Conservation (phyloP, 2,888 invertebrate genomes). For the Tholera decimalis region DNA sequence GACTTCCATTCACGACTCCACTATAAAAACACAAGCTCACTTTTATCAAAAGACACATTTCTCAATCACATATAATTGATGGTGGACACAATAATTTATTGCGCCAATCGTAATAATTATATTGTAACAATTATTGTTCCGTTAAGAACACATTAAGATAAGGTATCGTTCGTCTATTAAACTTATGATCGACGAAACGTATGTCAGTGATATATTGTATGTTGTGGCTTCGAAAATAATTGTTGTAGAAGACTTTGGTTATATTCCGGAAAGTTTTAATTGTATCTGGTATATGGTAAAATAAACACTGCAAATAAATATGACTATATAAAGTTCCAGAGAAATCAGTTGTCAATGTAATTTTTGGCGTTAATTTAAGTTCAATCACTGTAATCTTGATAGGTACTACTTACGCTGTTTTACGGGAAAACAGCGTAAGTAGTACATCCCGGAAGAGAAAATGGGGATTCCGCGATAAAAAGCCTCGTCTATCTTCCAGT, state of each 20-base stretch:
- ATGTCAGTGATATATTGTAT: conserved; percentile 20
- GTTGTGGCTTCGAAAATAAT: conserved; percentile 11
- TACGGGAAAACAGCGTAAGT: too few relatives aligned
- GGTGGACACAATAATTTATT: conserved; percentile 84
- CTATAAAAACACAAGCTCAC: conserved; percentile 47
- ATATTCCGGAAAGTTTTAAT: too few relatives aligned
- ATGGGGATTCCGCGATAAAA: too few relatives aligned
- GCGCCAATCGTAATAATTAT: conserved; percentile 85
- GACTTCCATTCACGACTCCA: conserved; percentile 31
- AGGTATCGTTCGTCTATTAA: conserved; percentile 57
- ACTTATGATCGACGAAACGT: conserved; percentile 29
- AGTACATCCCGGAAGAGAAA: too few relatives aligned
- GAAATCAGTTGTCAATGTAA: too few relatives aligned
- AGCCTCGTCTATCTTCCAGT: too few relatives aligned
- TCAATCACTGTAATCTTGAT: too few relatives aligned
- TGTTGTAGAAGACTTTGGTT: background rate
- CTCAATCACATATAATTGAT: conserved; percentile 86
- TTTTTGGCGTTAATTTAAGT: too few relatives aligned
- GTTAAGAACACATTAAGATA: conserved; percentile 87
- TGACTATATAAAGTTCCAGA: too few relatives aligned
- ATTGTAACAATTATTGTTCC: conserved; percentile 88
- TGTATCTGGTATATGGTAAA: too few relatives aligned
- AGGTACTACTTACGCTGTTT: too few relatives aligned
- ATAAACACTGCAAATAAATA: too few relatives aligned
- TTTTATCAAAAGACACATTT: conserved; percentile 81